phyloP scores from a whole-genome alignment of 1,140 invertebrate genomes.

The Anastrepha obliqua region DNA sequence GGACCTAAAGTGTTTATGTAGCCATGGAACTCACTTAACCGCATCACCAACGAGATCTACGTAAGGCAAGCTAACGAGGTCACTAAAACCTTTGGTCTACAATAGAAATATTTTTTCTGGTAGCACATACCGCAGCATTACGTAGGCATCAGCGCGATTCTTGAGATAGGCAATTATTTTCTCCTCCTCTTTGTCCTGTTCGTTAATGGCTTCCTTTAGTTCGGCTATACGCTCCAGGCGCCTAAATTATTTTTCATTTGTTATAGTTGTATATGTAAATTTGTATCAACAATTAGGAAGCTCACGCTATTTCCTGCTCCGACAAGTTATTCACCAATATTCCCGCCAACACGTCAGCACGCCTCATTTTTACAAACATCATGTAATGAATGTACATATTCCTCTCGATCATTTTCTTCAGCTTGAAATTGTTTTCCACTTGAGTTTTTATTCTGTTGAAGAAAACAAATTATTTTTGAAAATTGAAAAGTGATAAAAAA shows the following conservation, averaged over 20 bases:
- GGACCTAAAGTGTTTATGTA: too few species aligned
- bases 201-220: conserved; percentile 59
- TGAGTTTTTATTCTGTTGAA: conserved; percentile 68
- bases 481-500: too few species aligned
- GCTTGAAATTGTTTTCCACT: conserved; percentile 69
- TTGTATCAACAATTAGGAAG: background rate
- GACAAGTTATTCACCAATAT: conserved; percentile 65
- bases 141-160: conserved; percentile 67
- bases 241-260: conserved; percentile 56
- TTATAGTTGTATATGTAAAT: background rate
- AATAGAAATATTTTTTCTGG: background rate
- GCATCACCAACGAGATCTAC: too few species aligned
- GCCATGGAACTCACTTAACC: too few species aligned
- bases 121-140: conserved; percentile 62
- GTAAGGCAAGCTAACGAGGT: too few species aligned
- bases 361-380: conserved; percentile 67
- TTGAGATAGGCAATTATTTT: conserved; percentile 63
- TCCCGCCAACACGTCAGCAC: conserved; percentile 65
- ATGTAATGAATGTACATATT: conserved; percentile 67
- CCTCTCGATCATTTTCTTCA: conserved; percentile 66
- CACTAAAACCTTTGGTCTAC: too few species aligned
- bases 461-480: background rate
- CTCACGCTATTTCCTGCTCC: conserved; percentile 38
- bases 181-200: conserved; percentile 58
- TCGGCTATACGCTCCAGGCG: conserved; percentile 65